phyloP scores from a whole-genome alignment of 2,113 vertebrate genomes.

The Hystrix brachyura region DNA sequence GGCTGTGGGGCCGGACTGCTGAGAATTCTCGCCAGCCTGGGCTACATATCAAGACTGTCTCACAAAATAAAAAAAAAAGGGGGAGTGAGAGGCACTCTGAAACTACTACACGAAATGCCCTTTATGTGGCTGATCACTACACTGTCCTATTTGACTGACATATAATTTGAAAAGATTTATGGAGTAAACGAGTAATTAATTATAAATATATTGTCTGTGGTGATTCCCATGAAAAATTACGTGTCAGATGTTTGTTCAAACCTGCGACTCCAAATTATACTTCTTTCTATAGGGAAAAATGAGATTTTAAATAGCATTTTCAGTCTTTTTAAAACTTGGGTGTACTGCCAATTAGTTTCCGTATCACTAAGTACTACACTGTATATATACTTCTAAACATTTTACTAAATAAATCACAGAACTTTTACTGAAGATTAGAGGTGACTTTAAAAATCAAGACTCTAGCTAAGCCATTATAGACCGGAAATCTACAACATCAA shows the following conservation, averaged over 20 bases:
- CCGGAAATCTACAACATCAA: conserved; percentile 57
- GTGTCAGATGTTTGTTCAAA: neutral
- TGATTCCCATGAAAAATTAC: conserved; percentile 24
- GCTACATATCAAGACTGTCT: neutral
- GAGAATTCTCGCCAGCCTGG: neutral
- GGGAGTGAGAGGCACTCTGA: neutral
- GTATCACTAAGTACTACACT: neutral
- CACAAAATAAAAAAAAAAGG: neutral
- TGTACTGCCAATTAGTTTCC: conserved; percentile 5
- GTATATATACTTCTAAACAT: conserved; percentile 13
- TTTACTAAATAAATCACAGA: conserved; percentile 32
- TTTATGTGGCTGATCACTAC: neutral
- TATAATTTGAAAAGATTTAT: conserved; percentile 51
- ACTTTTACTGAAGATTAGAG: conserved; percentile 7
- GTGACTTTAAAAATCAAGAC: conserved; percentile 54
- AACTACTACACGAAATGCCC: neutral
- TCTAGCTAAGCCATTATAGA: conserved; percentile 17
- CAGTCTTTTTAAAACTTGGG: neutral
- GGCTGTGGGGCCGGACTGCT: neutral
- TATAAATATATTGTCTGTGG: neutral
- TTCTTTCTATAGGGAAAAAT: neutral
- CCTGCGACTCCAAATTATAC: neutral
- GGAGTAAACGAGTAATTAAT: conserved; percentile 32
- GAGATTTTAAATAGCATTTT: conserved; percentile 6
- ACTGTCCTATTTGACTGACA: neutral